Percentiles rank a stretch among this genome's conserved stretches.
Conservation (phyloP, 30 jellyfish, hydroid and myxozoan species). For the Pelagia noctiluca region DNA sequence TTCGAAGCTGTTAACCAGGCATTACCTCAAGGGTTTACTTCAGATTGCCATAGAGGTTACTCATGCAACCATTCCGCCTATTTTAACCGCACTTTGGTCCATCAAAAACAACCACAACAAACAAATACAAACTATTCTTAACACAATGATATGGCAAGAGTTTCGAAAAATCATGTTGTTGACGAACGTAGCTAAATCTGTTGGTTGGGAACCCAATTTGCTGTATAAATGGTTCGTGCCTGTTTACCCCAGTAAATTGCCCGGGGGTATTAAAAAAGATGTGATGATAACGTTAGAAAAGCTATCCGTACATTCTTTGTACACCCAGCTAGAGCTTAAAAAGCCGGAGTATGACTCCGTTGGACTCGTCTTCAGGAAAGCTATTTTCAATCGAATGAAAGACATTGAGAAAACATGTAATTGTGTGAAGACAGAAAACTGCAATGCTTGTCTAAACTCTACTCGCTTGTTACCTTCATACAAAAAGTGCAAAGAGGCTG, state of each 20-base stretch:
- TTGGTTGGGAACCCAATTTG: conserved; percentile 41
- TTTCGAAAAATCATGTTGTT: conserved; percentile 12
- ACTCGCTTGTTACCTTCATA: neutral
- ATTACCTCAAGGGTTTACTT: conserved; percentile 21
- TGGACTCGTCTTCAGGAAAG: conserved; percentile 13
- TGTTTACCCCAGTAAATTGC: conserved; percentile 41
- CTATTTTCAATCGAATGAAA: conserved; percentile 5
- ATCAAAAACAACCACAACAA: conserved; percentile 28
- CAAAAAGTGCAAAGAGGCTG: neutral
- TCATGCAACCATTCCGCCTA: conserved; percentile 41
- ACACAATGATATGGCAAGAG: neutral
- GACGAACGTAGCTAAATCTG: neutral
- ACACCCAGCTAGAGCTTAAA: neutral
- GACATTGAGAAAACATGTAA: neutral
- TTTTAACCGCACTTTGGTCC: conserved; percentile 45
- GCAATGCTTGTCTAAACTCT: neutral
- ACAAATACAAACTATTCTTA: neutral
- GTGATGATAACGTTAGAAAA: conserved; percentile 30
- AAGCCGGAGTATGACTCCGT: conserved; percentile 30
- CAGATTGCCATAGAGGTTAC: conserved; percentile 54
- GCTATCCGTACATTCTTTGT: conserved; percentile 13
- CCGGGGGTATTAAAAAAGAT: conserved; percentile 15
- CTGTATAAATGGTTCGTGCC: conserved; percentile 32
- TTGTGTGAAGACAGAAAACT: neutral
- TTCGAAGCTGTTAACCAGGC: conserved; percentile 37